Evolutionary conservation across 2,797 vertebrate species (phyloP).

Genomic region (Delichon dasypus): DNA sequence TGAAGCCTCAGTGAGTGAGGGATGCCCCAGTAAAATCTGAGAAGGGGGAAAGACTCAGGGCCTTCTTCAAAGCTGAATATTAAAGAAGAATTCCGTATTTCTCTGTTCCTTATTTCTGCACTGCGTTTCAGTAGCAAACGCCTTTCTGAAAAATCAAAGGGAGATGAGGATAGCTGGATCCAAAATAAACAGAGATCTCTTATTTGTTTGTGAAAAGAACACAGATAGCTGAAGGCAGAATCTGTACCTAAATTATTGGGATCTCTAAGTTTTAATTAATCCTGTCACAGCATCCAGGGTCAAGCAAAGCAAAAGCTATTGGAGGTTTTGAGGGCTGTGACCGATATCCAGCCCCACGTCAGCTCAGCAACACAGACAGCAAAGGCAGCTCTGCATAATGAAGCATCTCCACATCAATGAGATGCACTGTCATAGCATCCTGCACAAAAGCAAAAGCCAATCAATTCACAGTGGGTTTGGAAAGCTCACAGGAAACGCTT

Average conservation of each 20-base stretch:
- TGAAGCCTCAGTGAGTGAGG: not conserved
- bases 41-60: conserved; percentile 5
- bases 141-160: conserved; percentile 23
- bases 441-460: not conserved
- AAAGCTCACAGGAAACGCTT: not conserved
- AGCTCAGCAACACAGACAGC: not conserved
- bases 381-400: not conserved
- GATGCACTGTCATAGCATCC: not conserved
- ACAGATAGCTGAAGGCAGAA: conserved; percentile 51
- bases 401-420: not conserved
- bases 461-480: not conserved
- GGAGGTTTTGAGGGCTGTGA: not conserved
- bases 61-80: conserved; percentile 7
- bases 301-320: not conserved
- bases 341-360: not conserved
- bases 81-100: conserved; percentile 6
- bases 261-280: conserved; percentile 44
- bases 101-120: conserved; percentile 5
- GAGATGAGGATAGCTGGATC: conserved; percentile 19
- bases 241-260: conserved; percentile 44
- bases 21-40: not conserved
- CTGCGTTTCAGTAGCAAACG: conserved; percentile 10
- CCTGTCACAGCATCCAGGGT: not conserved
- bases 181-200: conserved; percentile 34
- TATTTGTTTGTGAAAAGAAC: conserved; percentile 19